These are phyloP conservation scores for Notechis scutatus DNA, from an alignment of 2,113 vertebrate species.

Conservation along the genomic window DNA sequence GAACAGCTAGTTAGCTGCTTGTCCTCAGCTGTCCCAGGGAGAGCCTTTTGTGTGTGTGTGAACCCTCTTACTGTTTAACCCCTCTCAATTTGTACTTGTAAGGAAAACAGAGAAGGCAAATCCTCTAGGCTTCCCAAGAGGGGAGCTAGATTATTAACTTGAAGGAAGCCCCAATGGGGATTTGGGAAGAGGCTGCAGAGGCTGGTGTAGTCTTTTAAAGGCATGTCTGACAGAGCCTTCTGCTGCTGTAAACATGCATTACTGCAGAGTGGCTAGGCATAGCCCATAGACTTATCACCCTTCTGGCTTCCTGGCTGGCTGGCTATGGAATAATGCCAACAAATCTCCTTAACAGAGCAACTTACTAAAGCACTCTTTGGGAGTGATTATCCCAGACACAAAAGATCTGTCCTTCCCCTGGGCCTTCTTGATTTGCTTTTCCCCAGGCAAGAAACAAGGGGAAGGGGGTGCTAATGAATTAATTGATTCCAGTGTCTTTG, in stretches of 20 bases:
- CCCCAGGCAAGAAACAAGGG: conserved; percentile 1
- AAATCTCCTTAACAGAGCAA: conserved; percentile 1
- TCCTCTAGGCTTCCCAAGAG: conserved; percentile 16
- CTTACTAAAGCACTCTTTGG: neutral
- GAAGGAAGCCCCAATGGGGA: neutral
- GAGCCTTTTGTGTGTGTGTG: neutral
- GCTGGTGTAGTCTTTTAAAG: neutral
- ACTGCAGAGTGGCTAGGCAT: no score
- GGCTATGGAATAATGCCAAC: neutral
- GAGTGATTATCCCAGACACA: neutral
- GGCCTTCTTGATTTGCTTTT: neutral
- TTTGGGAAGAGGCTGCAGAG: neutral
- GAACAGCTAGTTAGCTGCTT: neutral
- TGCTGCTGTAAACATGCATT: neutral
- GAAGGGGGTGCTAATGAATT: conserved; percentile 10
- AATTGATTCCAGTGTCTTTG: neutral
- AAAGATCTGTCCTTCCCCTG: neutral
- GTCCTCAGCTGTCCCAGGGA: neutral
- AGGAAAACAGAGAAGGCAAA: neutral
- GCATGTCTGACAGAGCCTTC: neutral
- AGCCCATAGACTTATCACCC: neutral
- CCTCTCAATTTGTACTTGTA: neutral
- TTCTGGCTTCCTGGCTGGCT: neutral
- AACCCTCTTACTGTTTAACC: neutral
- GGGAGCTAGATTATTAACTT: conserved; percentile 53